Evolutionary conservation across 2,797 vertebrate species (phyloP), one percentile per base, ranked within the genome.

Genomic region (Hyperoplus lanceolatus): DNA sequence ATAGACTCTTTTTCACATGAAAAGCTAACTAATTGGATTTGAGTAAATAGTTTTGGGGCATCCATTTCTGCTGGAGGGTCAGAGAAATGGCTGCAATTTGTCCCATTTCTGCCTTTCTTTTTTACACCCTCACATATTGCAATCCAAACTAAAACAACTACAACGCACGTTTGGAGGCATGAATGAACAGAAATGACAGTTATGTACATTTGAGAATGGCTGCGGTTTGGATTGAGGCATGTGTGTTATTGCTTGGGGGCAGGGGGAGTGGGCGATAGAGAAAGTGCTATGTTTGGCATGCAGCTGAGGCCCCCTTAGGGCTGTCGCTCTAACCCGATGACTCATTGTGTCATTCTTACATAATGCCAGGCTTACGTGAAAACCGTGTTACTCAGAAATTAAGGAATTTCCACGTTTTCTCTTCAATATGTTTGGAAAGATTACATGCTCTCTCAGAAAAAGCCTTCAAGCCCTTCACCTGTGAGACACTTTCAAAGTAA

Each of bases 231-330:
- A 63, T 29, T 1, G 48, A 81, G 84, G 77, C 77, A 5, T 79
- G 70, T 76, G 75, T 80, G 58, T 50, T 51, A 41, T 49, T 45
- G 76, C 72, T 53, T 49, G 74, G 75, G 74, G 79, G 29, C 29
- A 62, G 39, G 75, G 61, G 75, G 48, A 53, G 78, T 18, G 66
- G 81, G 79, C 16, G 73, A 70, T 29, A 49, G 70, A 66, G 77
- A 82, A 81, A 84, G 79, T 79, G 86, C 87, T 90, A 90, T 88
- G 90, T 88, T 90, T 85, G 90, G 82, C 90, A 89, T 88, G 83
- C 80, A 83, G 86, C 82, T 84, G 87, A 82, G 86, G 84, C 86
- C 87, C 29, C 87, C 83, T 58, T 16, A 21, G 61, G 69, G 77
- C 69, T 73, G 58, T 71, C 18, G 41, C 78, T 74, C 61, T 79